These are phyloP conservation scores for Ischnura elegans DNA, from an alignment of 2,888 invertebrate genomes.

Conservation along the genomic window DNA sequence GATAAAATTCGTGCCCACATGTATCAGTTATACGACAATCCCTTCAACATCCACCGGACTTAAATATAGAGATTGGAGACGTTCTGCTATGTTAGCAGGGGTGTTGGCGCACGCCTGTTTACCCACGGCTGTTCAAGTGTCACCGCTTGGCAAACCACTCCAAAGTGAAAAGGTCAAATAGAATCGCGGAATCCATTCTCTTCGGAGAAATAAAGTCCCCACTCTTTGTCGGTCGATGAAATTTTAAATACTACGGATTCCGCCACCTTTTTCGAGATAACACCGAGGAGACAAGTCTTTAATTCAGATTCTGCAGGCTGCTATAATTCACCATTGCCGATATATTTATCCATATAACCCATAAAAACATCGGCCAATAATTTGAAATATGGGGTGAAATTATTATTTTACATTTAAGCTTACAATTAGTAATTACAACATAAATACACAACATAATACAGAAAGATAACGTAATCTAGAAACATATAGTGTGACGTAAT, in stretches of 20 bases:
- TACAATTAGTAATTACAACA: too few relatives aligned
- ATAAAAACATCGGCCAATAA: too few relatives aligned
- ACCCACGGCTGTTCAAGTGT: not conserved
- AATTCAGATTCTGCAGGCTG: too few relatives aligned
- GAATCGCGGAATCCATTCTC: not conserved
- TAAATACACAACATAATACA: too few relatives aligned
- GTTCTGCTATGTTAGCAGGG: not conserved
- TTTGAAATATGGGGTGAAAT: too few relatives aligned
- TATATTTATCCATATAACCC: too few relatives aligned
- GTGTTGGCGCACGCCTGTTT: not conserved
- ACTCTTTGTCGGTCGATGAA: not conserved
- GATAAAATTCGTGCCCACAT: too few relatives aligned
- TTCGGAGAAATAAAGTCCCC: not conserved
- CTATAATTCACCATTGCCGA: too few relatives aligned
- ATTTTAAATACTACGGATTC: not conserved
- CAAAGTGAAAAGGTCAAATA: not conserved
- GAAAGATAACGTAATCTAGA: too few relatives aligned
- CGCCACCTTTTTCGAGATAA: not conserved
- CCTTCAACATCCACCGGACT: not conserved
- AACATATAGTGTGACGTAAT: too few relatives aligned
- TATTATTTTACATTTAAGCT: too few relatives aligned
- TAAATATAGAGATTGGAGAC: not conserved
- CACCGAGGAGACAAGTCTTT: too few relatives aligned
- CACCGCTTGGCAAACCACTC: conserved; percentile 1
- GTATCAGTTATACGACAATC: not conserved